Conservation (phyloP, 2,113 vertebrate genomes). For the Neoarius graeffei region DNA sequence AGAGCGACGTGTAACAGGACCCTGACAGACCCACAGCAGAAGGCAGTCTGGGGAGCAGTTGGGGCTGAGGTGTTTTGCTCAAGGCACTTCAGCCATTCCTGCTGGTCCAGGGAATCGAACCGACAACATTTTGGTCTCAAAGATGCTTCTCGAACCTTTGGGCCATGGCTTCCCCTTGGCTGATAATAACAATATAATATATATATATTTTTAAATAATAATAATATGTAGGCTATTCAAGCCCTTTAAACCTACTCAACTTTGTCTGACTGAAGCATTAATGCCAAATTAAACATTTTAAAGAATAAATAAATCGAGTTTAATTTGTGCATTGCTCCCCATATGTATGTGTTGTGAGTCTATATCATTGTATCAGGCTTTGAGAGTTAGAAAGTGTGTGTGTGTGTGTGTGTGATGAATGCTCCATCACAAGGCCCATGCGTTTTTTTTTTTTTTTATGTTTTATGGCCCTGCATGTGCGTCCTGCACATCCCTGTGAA, state of each 20-base stretch:
- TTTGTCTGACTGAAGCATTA: not conserved
- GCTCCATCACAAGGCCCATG: not conserved
- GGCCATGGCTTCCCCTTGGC: too few relatives aligned
- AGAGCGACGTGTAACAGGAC: not conserved
- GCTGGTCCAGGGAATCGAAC: too few relatives aligned
- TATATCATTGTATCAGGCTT: not conserved
- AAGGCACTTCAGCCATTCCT: too few relatives aligned
- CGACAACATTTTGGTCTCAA: too few relatives aligned
- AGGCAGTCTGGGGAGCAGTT: too few relatives aligned
- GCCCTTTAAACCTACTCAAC: not conserved
- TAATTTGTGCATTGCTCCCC: not conserved
- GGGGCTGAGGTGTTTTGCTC: too few relatives aligned
- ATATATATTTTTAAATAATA: not conserved
- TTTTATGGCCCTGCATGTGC: conserved; percentile 11
- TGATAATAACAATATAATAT: not conserved
- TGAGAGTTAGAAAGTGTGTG: not conserved
- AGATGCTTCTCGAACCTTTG: too few relatives aligned
- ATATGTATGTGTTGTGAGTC: not conserved
- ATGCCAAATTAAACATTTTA: not conserved
- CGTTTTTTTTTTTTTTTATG: conserved; percentile 17
- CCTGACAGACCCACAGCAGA: too few relatives aligned
- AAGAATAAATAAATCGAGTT: not conserved
- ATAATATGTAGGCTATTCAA: not conserved
- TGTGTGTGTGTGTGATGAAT: conserved; percentile 16
- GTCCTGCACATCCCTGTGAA: not conserved